A percentile compares a stretch with the other conserved stretches of the same genome.
Conservation (phyloP, 2,888 invertebrate genomes). For the Lacanobia wlatinum region DNA sequence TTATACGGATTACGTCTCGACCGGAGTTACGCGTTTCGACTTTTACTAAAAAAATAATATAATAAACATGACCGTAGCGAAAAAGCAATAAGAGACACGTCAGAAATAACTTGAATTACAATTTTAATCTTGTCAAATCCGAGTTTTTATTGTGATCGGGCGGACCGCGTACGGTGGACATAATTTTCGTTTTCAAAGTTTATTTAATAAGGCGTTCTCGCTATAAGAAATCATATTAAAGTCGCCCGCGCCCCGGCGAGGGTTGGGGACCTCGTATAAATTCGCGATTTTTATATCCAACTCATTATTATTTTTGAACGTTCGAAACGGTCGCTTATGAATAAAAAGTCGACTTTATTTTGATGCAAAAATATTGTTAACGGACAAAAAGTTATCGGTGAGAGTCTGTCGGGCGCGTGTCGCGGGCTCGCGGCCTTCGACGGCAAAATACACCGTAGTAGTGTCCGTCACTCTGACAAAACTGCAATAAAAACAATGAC, state of each 20-base stretch:
- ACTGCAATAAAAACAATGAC: constrained; percentile 69
- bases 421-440: constrained; percentile 57
- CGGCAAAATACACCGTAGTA: constrained; percentile 65
- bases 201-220: constrained; percentile 87
- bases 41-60: constrained; percentile 72
- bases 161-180: constrained; percentile 80
- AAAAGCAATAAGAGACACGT: constrained; percentile 89
- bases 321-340: constrained; percentile 84
- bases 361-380: constrained; percentile 87
- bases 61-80: constrained; percentile 82
- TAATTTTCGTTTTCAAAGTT: constrained; percentile 88
- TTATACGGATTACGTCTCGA: constrained; percentile 77
- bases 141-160: constrained; percentile 87
- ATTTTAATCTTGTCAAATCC: constrained; percentile 91
- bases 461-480: constrained; percentile 62
- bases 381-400: constrained; percentile 77
- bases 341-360: constrained; percentile 87
- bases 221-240: constrained; percentile 88
- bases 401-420: constrained; percentile 68
- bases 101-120: constrained; percentile 89
- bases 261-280: constrained; percentile 82
- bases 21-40: constrained; percentile 71
- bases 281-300: constrained; percentile 88
- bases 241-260: constrained; percentile 69
- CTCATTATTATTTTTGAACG: constrained; percentile 88